phyloP scores from a whole-genome alignment of 2,113 vertebrate species.

The Sitta europaea region DNA sequence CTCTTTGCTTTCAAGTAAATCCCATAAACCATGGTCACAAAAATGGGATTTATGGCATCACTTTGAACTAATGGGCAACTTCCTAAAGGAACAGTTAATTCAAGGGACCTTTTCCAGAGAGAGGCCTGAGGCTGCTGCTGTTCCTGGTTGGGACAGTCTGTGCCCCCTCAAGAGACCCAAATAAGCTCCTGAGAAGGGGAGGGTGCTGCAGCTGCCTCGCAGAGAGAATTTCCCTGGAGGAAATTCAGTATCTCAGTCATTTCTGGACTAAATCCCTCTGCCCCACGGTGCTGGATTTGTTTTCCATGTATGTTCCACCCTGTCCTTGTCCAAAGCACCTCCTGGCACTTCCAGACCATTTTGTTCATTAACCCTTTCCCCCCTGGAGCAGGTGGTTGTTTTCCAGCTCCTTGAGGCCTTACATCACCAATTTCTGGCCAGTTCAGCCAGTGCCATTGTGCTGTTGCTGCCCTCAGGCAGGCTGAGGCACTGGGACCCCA shows the following conservation, averaged over 20 bases:
- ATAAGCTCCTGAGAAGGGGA: neutral
- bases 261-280: neutral
- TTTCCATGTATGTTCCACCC: neutral
- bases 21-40: neutral
- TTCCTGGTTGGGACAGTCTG: neutral
- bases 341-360: neutral
- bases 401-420: neutral
- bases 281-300: neutral
- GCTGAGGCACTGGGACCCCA: neutral
- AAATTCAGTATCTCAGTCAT: neutral
- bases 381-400: neutral
- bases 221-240: neutral
- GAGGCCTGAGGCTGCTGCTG: neutral
- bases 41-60: neutral
- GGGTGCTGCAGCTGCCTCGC: neutral
- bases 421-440: accelerated
- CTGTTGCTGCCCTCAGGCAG: neutral
- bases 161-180: neutral
- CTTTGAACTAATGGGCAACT: neutral
- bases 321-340: accelerated
- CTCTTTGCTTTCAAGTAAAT: neutral
- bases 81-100: neutral
- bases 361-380: neutral
- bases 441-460: neutral
- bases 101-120: neutral